Evolutionary conservation across 1,140 invertebrate genomes (phyloP), one percentile per base, ranked within the genome.

Genomic region (Halesus radiatus): DNA sequence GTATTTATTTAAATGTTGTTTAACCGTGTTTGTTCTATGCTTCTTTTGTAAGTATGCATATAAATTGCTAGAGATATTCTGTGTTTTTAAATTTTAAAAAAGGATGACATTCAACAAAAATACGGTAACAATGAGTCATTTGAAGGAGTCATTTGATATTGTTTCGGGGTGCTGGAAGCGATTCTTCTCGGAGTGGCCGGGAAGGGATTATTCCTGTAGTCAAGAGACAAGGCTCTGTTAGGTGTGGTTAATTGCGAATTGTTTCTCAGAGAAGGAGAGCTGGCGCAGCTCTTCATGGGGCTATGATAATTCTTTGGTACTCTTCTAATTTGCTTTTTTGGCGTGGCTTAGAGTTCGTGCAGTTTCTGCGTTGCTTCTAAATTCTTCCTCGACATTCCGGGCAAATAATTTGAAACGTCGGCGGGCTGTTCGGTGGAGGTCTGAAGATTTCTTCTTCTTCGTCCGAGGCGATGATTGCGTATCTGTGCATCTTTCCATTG

Each of bases 261-360:
- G 37, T 13, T 45, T 13, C 74, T 82, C 54, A 90, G 84, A 82
- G 91, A 89, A 0, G 88, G 87, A 45, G 89, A 88, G 68, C 88
- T 89, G 1, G 89, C 86, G 84, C 89, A 89, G 56, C 88, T 88
- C 80, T 92, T 91, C 2, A 91, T 58, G 4, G 83, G 76, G 54
- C 81, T 83, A 7, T 53, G 10, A 10, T 45, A 45, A 45, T 45
- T 37, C 4, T 32, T 68, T 0, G 32, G 45, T 5, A 70, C 15
- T 80, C 58, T 82, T 22, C 23, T 7, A 10, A 56, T 10, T 85
- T 86, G 85, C 82, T 93, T 94, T 56, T 92, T 90, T 0, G 94
- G 94, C 8, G 94, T 95, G 13, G 93, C 91, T 3, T 95, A 85
- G 13, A 95, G 86, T 81, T 95, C 94, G 84, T 95, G 94, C 0